Conservation (phyloP, 2,113 vertebrate genomes). For the Choloepus hoffmanni region DNA sequence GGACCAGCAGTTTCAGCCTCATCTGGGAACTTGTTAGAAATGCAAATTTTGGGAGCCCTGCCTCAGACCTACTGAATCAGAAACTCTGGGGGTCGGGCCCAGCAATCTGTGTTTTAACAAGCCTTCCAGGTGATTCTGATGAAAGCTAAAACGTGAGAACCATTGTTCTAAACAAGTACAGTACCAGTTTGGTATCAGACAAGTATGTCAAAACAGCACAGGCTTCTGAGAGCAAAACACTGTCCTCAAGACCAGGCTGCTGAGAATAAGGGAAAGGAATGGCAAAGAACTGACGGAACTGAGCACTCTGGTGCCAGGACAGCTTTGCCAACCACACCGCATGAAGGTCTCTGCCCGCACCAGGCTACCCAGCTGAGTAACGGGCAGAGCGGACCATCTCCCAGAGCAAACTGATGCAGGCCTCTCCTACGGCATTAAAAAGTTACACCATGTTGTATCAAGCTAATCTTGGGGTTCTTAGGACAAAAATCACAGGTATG, state of each 20-base stretch:
- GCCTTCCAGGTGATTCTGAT: background rate
- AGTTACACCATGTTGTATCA: accelerated
- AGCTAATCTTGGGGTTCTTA: background rate
- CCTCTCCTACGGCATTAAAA: background rate
- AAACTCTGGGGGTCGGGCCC: background rate
- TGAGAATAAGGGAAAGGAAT: background rate
- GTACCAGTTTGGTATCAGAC: background rate
- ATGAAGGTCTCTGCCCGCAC: background rate
- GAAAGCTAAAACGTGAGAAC: background rate
- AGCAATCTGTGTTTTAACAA: background rate
- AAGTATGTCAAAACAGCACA: background rate
- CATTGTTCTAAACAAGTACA: background rate
- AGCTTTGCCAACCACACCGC: background rate
- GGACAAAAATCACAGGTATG: background rate
- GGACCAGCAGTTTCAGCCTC: background rate
- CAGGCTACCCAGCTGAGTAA: background rate
- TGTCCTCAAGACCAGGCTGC: background rate
- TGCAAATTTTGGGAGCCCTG: background rate
- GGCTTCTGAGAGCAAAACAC: background rate
- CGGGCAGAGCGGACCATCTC: background rate
- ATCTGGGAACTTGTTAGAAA: background rate
- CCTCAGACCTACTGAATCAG: background rate
- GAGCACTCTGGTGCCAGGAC: background rate
- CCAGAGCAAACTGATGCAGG: background rate
- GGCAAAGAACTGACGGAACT: background rate